Evolutionary conservation across 2,888 invertebrate genomes (phyloP).

Genomic region (Drosophila kanekoi): DNA sequence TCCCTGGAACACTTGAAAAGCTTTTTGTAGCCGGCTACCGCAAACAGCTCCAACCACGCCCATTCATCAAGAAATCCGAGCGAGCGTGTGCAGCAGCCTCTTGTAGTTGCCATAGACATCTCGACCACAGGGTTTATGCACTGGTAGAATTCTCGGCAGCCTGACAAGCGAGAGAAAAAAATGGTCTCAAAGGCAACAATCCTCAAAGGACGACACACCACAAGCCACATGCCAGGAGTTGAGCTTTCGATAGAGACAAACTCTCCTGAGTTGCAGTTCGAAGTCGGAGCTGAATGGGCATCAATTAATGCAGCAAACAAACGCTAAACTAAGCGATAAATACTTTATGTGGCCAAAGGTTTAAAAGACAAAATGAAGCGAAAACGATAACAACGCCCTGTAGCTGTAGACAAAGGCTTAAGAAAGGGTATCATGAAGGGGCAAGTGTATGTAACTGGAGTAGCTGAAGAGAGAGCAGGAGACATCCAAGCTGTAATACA

Average conservation of each 20-base stretch:
- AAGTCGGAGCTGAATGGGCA: conserved; percentile 3
- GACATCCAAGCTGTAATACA: too few relatives aligned
- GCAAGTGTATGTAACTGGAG: too few relatives aligned
- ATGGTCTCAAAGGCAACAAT: conserved; percentile 13
- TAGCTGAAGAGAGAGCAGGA: too few relatives aligned
- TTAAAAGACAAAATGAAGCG: neutral
- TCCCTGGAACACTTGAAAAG: neutral
- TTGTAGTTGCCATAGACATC: neutral
- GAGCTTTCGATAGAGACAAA: neutral
- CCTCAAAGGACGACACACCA: conserved; percentile 19
- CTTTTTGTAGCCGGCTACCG: neutral
- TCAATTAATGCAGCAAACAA: conserved; percentile 14
- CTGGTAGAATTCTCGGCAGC: neutral
- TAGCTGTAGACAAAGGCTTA: neutral
- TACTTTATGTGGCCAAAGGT: neutral
- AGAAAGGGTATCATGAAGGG: neutral
- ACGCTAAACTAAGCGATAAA: neutral
- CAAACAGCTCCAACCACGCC: too few relatives aligned
- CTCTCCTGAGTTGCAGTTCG: neutral
- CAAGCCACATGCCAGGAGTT: conserved; percentile 13
- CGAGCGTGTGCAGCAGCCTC: neutral
- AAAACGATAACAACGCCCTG: neutral
- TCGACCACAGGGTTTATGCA: conserved; percentile 1
- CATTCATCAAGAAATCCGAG: too few relatives aligned
- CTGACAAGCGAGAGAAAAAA: conserved; percentile 13